Evolutionary conservation across 30 jellyfish, hydroid and myxozoan genomes (phyloP), one percentile per base, ranked within the genome.

Genomic region (Hydractinia symbiolongicarpus): DNA sequence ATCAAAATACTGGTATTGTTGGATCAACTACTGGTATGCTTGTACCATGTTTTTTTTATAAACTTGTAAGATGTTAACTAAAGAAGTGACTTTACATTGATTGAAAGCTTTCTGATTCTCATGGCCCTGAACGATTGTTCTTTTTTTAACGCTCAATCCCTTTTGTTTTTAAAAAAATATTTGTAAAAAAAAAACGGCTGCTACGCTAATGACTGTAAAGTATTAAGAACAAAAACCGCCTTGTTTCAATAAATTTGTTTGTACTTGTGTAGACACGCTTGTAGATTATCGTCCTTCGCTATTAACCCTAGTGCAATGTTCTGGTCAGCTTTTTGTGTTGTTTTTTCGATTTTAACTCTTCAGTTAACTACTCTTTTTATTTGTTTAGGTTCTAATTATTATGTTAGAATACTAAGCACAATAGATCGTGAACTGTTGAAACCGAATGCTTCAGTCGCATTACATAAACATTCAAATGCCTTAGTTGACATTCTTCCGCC

Each of bases 371-470:
- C 19, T 11, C 69, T 16, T 56, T 82, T 53, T 8, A 56, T n/a
- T 13, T 13, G 78, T 81, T 54, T 72, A 90, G 97, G 96, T 19
- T 87, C 98, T 5, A 93, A 93, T 71, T 84, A 82, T 78, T 93
- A 86, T 88, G 98, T 93, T 17, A 76, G 96, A 53, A 88, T 93
- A 49, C 81, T 93, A 61, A 93, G 98, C 62, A 87, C 98, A 72
- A 87, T 93, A 68, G 98, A 93, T 60, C 78, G 89, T 62, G 96
- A 93, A 70, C 53, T 93, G 82, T 77, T 93, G 77, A 93, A 93
- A 67, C 96, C 98, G 67, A 88, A 88, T 79, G 96, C 96, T n/a
- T 93, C 98, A n/a, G 98, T 93, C 15, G 98, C 98, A 21, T 76
- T 93, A 14, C 98, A 93, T 79, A 93, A 93, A 77, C 98, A 86